Evolutionary conservation across 1,140 invertebrate species (phyloP).

Genomic region (Tyrophagus putrescentiae): DNA sequence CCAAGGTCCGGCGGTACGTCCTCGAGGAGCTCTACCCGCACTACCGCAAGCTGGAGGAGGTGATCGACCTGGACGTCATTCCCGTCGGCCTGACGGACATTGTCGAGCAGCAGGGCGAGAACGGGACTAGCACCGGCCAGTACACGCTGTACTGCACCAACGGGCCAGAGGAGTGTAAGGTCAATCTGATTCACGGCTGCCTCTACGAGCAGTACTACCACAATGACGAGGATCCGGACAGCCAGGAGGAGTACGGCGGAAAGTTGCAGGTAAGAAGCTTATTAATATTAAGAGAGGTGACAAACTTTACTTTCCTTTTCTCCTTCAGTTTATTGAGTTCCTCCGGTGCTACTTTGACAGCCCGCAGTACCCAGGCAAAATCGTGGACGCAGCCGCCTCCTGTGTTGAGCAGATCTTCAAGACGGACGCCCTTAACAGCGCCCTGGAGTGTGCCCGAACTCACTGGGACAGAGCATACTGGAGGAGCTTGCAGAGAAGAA

Average conservation of each 20-base stretch:
- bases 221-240: conserved; percentile 21
- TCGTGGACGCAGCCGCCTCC: neutral
- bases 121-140: too few species aligned
- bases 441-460: conserved; percentile 2
- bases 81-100: neutral
- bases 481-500: neutral
- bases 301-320: too few species aligned
- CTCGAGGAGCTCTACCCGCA: neutral
- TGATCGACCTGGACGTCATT: neutral
- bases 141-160: conserved; percentile 11
- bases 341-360: conserved; percentile 18
- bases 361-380: neutral
- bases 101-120: neutral
- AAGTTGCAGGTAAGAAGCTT: too few species aligned
- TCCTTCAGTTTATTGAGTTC: conserved; percentile 7
- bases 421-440: neutral
- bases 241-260: conserved; percentile 16
- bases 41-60: neutral
- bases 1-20: neutral
- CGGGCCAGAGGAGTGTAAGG: conserved; percentile 10
- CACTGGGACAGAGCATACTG: neutral
- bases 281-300: too few species aligned
- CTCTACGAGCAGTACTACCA: neutral
- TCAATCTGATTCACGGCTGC: conserved; percentile 18
- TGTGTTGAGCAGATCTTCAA: conserved; percentile 5